Evolutionary conservation across 1,140 invertebrate genomes (phyloP).

Genomic region (Lasioglossum baleicum): DNA sequence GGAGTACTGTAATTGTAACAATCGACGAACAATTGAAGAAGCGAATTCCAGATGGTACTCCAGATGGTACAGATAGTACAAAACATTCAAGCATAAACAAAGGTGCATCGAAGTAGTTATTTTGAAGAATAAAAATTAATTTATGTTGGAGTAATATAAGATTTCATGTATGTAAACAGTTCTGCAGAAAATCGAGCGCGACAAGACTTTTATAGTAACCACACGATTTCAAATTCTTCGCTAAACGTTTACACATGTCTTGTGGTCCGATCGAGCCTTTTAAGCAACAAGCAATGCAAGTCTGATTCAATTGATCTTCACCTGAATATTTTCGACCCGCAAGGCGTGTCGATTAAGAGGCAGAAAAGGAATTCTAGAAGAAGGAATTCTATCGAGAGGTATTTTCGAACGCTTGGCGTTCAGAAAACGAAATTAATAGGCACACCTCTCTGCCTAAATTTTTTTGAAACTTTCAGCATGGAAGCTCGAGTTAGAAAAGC

Average conservation of each 20-base stretch:
- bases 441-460: slow-evolving; percentile 7
- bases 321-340: neutral
- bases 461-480: slow-evolving; percentile 4
- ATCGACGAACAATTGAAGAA: neutral
- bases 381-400: slow-evolving; percentile 16
- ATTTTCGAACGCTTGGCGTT: slow-evolving; percentile 1
- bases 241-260: slow-evolving; percentile 11
- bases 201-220: neutral
- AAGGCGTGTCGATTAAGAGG: neutral
- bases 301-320: neutral
- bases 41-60: too few species aligned
- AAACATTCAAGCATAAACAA: too few species aligned
- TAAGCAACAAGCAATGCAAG: neutral
- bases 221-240: neutral
- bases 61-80: too few species aligned
- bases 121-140: too few species aligned
- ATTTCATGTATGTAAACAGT: too few species aligned
- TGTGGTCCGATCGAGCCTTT: neutral
- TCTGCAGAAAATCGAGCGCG: too few species aligned
- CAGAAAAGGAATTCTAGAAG: neutral
- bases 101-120: too few species aligned
- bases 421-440: neutral
- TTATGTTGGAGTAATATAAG: too few species aligned
- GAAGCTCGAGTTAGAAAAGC: slow-evolving; percentile 26
- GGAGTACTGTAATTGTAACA: neutral